phyloP scores from a whole-genome alignment of 2,113 vertebrate genomes.

The Peromyscus maniculatus region DNA sequence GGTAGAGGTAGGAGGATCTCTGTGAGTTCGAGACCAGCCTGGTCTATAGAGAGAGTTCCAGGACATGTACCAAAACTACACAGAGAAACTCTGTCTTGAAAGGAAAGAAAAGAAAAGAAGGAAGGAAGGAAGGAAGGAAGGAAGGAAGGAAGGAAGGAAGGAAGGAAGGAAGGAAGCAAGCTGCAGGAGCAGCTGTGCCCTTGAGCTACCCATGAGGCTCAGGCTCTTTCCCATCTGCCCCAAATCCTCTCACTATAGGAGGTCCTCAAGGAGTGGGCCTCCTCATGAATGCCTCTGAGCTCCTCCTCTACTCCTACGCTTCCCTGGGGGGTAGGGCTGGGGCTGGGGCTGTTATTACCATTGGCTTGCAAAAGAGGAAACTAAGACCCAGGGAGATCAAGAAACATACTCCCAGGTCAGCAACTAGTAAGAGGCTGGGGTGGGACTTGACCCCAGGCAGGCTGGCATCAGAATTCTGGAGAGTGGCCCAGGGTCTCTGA shows the following conservation, averaged over 20 bases:
- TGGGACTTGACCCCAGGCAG: background rate
- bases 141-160: too few species aligned
- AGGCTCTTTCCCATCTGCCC: background rate
- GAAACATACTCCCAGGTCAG: background rate
- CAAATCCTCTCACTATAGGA: background rate
- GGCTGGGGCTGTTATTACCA: background rate
- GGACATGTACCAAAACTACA: too few species aligned
- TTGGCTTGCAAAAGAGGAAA: conserved; percentile 32
- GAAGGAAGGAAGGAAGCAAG: too few species aligned
- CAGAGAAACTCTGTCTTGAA: too few species aligned
- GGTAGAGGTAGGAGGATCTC: too few species aligned
- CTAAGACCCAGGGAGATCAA: background rate
- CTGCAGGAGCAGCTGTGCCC: too few species aligned
- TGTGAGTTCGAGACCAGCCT: too few species aligned
- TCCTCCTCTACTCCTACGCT: background rate
- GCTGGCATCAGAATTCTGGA: background rate
- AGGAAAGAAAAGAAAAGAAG: too few species aligned
- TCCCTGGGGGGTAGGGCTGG: background rate
- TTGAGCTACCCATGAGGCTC: background rate
- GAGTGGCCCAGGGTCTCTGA: background rate
- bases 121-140: too few species aligned
- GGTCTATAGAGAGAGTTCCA: too few species aligned
- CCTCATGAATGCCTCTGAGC: background rate
- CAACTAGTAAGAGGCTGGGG: background rate
- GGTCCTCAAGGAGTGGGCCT: background rate